These are phyloP conservation scores for Microctenopoma lineatum DNA, from an alignment of 2,797 vertebrate species.

Conservation along the genomic window DNA sequence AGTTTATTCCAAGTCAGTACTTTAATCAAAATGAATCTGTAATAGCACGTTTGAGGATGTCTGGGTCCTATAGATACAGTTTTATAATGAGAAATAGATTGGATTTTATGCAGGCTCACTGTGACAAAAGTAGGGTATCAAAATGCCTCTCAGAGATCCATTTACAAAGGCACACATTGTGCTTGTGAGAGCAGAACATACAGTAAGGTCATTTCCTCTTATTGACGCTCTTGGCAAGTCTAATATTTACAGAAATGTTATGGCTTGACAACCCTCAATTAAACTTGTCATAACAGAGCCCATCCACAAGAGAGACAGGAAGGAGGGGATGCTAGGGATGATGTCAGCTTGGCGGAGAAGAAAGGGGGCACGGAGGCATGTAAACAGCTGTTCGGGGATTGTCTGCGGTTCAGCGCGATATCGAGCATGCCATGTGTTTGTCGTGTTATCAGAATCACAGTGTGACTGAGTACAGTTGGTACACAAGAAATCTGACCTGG, in stretches of 20 bases:
- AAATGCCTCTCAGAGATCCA: slow-evolving; percentile 72
- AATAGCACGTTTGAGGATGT: slow-evolving; percentile 9
- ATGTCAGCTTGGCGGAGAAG: slow-evolving; percentile 75
- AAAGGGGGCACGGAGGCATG: slow-evolving; percentile 54
- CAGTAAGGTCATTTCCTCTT: slow-evolving; percentile 80
- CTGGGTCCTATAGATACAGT: slow-evolving; percentile 11
- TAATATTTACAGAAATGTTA: slow-evolving; percentile 88
- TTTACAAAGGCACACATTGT: slow-evolving; percentile 84
- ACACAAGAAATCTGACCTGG: slow-evolving; percentile 52
- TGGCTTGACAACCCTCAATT: slow-evolving; percentile 87
- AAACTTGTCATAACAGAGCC: slow-evolving; percentile 88
- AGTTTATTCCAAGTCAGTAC: slow-evolving; percentile 25
- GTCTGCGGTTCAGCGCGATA: slow-evolving; percentile 53
- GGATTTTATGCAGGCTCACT: slow-evolving; percentile 43
- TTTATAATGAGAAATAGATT: slow-evolving; percentile 39
- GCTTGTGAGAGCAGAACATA: slow-evolving; percentile 70
- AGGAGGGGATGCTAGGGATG: slow-evolving; percentile 77
- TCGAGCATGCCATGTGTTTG: slow-evolving; percentile 49
- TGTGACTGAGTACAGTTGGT: slow-evolving; percentile 32
- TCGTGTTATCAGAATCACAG: slow-evolving; percentile 62
- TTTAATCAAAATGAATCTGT: slow-evolving; percentile 6
- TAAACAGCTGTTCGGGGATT: slow-evolving; percentile 78
- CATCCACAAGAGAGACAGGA: slow-evolving; percentile 82
- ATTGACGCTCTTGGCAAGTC: slow-evolving; percentile 82
- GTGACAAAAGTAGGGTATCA: slow-evolving; percentile 66